Conservation (phyloP, 2,113 vertebrate genomes). For the Alexandromys fortis region DNA sequence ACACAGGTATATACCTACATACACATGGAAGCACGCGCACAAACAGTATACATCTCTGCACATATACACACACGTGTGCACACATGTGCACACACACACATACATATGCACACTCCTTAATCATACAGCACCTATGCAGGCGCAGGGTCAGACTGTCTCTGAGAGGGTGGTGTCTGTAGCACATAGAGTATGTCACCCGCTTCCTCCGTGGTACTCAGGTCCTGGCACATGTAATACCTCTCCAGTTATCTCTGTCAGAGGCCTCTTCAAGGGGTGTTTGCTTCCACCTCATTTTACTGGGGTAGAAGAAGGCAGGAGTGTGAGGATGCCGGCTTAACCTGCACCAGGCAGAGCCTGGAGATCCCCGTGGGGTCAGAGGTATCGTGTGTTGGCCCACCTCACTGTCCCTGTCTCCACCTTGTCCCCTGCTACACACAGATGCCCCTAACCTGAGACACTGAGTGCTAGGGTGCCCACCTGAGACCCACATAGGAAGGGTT, state of each 20-base stretch:
- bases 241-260: fast-evolving
- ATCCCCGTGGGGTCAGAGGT: too few species aligned
- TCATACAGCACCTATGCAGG: not conserved
- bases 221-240: not conserved
- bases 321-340: not conserved
- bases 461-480: not conserved
- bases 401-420: fast-evolving
- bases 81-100: fast-evolving
- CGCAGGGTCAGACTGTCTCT: not conserved
- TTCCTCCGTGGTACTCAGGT: fast-evolving
- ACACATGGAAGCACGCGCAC: fast-evolving
- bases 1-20: not conserved
- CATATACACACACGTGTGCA: fast-evolving
- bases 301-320: fast-evolving
- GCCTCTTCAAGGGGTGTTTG: fast-evolving
- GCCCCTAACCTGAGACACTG: not conserved
- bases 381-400: not conserved
- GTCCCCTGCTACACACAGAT: too few species aligned
- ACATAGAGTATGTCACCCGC: not conserved
- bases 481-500: not conserved
- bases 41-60: not conserved
- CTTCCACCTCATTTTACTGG: fast-evolving
- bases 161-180: not conserved
- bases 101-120: not conserved
- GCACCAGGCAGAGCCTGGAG: not conserved